Base-by-base conservation (phyloP, 1,140 invertebrate species). In the Solenopsis invicta region DNA sequence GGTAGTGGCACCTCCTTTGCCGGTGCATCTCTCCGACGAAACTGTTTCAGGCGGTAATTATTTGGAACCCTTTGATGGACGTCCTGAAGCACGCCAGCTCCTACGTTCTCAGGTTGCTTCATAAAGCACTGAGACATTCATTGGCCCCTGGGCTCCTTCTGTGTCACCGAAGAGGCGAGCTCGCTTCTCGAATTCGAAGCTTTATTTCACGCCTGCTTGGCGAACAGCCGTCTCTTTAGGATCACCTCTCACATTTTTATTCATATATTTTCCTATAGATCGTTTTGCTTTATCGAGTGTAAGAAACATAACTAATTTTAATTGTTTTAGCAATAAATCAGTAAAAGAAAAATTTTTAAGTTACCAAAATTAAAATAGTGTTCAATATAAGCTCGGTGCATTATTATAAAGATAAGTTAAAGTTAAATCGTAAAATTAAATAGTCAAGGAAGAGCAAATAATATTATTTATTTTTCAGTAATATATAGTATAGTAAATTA, bases 61-160 rank as follows among this genome's bases (percentile, higher is more conserved):
- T 90, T 89, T 72, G 92, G 92, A 94, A 94, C 93, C 93, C 93
- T 94, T 94, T 94, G 93, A 93, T 93, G 92, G 72, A 88, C 90
- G 90, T 92, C 90, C 76, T 37, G 62, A 61, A 21, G 61, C 74
- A 71, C 71, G 90, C 90, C 69, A 77, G 67, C 45, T 75, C 88
- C 88, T 86, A 69, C 82, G 64, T 89, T 92, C 89, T 94, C 93
- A 62, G 72, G 78, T 93, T 94, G 90, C 93, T 62, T 78, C 80
- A 84, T 84, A 84, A 84, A 84, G 41, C 24, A 74, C 24, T 37
- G 41, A 52, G 72, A 91, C 87, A 87, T 84, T 88, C 86, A 84
- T 85, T 86, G 75, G 67, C 86, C 90, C 67, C 85, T 77, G 86
- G 72, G 21, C 29, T 78, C 80, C 34, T 69, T 74, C 50, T 61